Base-by-base conservation (phyloP, 2,113 vertebrate species). In the Carettochelys insculpta region DNA sequence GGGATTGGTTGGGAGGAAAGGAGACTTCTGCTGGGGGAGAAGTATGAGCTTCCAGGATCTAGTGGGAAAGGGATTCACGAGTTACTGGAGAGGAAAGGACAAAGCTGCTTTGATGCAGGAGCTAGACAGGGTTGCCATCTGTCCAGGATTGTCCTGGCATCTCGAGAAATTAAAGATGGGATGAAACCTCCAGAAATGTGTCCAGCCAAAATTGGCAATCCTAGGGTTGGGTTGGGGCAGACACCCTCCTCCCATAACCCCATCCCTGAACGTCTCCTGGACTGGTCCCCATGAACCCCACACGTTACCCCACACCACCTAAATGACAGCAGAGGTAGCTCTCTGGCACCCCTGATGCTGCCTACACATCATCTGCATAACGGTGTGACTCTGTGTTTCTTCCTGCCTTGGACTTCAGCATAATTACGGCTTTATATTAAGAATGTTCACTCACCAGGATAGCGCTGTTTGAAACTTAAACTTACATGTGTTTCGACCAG, bases 381-480 rank as follows among this genome's bases (percentile, higher is more conserved):
- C 7, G 14, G n/a, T 52, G 25, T 2, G 2, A 80, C 25, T 11
- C 27, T 41, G 38, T 20, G 29, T 38, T 43, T 43, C 14, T 14
- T 41, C 31, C 0, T 9, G 45, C 38, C 92, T 5, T 77, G 17
- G 0, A 41, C 80, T 68, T 82, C 82, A 4, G 48, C 1, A 0
- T 0, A 7, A 11, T 65, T 7, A 76, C 34, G 0, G 2, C 58
- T 48, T 2, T 9, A 20, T 9, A 82, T 7, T 0, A 1, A 24
- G 43, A 61, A 82, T 41, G 79, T 29, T 85, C 71, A 29, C 7
- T 80, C 88, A 1, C 43, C 89, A 88, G 77, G 34, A 0, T 0
- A 34, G 84, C 0, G 1, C 0, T 77, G 77, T 4, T 88, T 71
- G 75, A 65, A 41, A 83, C 94, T 93, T 77, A 77, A 78, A 85